Evolutionary conservation across 2,888 invertebrate genomes (phyloP).

Genomic region (Schizotus pectinicornis): DNA sequence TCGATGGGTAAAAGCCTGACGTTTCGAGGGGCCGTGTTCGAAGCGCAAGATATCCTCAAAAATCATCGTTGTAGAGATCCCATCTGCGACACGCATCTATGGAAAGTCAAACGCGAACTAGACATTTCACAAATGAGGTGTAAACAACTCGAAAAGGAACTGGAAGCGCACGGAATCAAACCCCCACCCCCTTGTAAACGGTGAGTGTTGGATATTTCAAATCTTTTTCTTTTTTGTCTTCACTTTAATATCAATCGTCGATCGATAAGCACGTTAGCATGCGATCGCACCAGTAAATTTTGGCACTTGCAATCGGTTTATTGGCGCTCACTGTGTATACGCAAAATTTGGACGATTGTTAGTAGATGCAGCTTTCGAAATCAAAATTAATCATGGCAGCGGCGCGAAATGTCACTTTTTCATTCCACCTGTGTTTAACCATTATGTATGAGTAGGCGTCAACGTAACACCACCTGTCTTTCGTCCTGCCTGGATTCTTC

Average conservation of each 20-base stretch:
- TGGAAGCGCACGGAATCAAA: constrained; percentile 83
- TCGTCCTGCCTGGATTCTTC: constrained; percentile 58
- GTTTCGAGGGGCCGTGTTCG: constrained; percentile 80
- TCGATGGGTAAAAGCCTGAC: constrained; percentile 87
- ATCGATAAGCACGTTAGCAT: constrained; percentile 7
- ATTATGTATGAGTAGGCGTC: constrained; percentile 56
- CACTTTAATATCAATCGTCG: constrained; percentile 1
- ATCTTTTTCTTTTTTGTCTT: background rate
- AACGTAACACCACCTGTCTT: constrained; percentile 58
- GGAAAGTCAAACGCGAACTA: constrained; percentile 91
- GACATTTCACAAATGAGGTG: constrained; percentile 86
- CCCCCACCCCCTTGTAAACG: constrained; percentile 76
- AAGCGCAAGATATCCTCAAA: constrained; percentile 77
- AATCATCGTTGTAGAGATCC: constrained; percentile 80
- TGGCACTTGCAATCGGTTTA: background rate
- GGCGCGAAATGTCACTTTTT: background rate
- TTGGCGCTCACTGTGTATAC: background rate
- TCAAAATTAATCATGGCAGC: no score
- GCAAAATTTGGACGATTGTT: no score
- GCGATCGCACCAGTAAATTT: constrained; percentile 2
- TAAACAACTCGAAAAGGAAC: constrained; percentile 83
- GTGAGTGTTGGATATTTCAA: constrained; percentile 57
- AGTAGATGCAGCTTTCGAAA: no score
- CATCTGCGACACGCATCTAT: constrained; percentile 81
- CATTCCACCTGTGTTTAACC: constrained; percentile 17